A percentile compares a stretch with the other conserved stretches of the same genome.
phyloP scores from a whole-genome alignment of 2,113 vertebrate genomes.

The Pithys albifrons region DNA sequence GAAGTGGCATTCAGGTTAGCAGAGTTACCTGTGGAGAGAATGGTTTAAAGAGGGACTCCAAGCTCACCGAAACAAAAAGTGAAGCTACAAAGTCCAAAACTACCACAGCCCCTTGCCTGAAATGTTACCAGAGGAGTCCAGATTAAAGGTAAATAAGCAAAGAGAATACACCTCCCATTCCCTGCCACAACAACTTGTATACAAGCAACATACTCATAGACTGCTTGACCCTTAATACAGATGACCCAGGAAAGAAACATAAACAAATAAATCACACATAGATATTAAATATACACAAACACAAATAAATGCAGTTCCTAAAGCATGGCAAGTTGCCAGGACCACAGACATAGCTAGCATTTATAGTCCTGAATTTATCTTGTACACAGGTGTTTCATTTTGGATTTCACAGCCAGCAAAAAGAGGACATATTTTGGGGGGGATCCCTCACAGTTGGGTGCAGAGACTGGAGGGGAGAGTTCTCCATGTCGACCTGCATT shows the following conservation, averaged over 20 bases:
- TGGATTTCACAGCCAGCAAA: conserved; percentile 11
- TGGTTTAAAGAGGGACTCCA: neutral
- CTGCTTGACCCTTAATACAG: neutral
- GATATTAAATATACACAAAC: neutral
- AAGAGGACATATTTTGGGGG: neutral
- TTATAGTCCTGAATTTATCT: neutral
- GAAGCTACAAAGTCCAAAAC: neutral
- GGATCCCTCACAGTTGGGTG: neutral
- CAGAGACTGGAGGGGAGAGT: neutral
- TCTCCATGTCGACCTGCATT: neutral
- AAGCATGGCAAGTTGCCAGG: neutral
- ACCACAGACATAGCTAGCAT: neutral
- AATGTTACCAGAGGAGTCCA: neutral
- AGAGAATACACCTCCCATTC: neutral
- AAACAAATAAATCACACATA: neutral
- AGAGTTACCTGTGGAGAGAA: neutral
- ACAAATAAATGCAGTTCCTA: neutral
- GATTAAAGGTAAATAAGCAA: neutral
- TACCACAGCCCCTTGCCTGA: neutral
- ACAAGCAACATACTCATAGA: neutral
- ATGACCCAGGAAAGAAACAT: neutral
- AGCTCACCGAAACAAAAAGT: neutral
- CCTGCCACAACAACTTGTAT: neutral
- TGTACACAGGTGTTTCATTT: conserved; percentile 44
- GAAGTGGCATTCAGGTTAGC: neutral